Conservation (phyloP, 2,888 invertebrate species). For the Phyllotreta striolata region DNA sequence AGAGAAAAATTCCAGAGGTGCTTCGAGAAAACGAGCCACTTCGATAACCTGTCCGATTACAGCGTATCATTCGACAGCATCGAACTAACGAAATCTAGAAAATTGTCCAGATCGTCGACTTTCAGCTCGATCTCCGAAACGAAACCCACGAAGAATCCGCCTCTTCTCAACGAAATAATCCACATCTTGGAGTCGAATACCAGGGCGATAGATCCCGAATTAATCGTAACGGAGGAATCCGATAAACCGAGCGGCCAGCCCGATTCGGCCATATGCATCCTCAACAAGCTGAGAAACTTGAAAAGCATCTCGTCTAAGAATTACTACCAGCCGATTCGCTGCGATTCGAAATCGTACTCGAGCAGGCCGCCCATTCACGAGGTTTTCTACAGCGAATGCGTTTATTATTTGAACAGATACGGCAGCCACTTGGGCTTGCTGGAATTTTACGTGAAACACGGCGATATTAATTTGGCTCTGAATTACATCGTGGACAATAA, state of each 20-base stretch:
- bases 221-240: conserved; percentile 62
- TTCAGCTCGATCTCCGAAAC: conserved; percentile 55
- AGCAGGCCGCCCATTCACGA: conserved; percentile 60
- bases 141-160: conserved; percentile 70
- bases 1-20: conserved; percentile 76
- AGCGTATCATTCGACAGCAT: conserved; percentile 45
- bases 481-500: conserved; percentile 74
- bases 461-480: conserved; percentile 73
- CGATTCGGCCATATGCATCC: conserved; percentile 63
- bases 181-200: conserved; percentile 72
- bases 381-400: conserved; percentile 77
- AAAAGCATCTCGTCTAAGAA: conserved; percentile 60
- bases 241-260: conserved; percentile 53
- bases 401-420: conserved; percentile 82
- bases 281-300: conserved; percentile 61
- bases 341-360: conserved; percentile 31
- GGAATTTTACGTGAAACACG: conserved; percentile 78
- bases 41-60: conserved; percentile 50
- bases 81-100: conserved; percentile 40
- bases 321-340: conserved; percentile 44
- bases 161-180: conserved; percentile 74
- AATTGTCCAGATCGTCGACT: conserved; percentile 40
- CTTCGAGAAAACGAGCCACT: conserved; percentile 60
- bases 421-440: conserved; percentile 79
- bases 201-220: conserved; percentile 64